Evolutionary conservation across 2,797 vertebrate species (phyloP).

Genomic region (Eulemur coronatus): DNA sequence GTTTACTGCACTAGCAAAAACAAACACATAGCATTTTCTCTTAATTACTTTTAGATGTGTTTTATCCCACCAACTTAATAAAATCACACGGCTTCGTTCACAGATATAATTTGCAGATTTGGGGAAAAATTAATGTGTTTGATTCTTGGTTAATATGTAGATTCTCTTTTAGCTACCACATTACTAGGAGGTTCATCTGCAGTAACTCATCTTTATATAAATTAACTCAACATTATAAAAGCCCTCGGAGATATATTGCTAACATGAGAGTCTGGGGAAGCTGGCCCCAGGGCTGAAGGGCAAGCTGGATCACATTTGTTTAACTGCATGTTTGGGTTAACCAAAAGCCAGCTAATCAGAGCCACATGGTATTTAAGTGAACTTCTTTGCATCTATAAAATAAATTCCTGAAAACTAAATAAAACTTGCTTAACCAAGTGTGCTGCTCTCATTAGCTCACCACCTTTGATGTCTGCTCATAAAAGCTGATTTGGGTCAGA

Average conservation of each 20-base stretch:
- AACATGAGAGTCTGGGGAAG: background rate
- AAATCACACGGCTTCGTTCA: background rate
- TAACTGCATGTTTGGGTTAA: slow-evolving; percentile 56
- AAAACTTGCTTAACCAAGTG: slow-evolving; percentile 20
- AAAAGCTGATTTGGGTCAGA: slow-evolving; percentile 46
- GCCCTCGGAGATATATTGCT: background rate
- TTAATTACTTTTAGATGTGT: background rate
- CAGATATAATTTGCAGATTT: background rate
- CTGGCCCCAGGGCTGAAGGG: background rate
- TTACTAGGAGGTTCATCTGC: background rate
- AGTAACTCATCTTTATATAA: background rate
- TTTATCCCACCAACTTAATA: background rate
- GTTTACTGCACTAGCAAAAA: background rate
- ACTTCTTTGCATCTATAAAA: slow-evolving; percentile 29
- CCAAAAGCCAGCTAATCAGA: slow-evolving; percentile 50
- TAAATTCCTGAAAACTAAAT: slow-evolving; percentile 23
- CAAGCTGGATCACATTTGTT: slow-evolving; percentile 36
- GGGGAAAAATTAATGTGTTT: background rate
- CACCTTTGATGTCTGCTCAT: background rate
- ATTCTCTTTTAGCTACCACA: background rate
- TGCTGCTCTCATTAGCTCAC: background rate
- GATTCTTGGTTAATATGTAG: background rate
- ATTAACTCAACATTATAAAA: background rate
- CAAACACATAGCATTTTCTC: background rate
- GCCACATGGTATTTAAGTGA: background rate